Conservation (phyloP, 2,113 vertebrate species). For the Laticauda colubrina region DNA sequence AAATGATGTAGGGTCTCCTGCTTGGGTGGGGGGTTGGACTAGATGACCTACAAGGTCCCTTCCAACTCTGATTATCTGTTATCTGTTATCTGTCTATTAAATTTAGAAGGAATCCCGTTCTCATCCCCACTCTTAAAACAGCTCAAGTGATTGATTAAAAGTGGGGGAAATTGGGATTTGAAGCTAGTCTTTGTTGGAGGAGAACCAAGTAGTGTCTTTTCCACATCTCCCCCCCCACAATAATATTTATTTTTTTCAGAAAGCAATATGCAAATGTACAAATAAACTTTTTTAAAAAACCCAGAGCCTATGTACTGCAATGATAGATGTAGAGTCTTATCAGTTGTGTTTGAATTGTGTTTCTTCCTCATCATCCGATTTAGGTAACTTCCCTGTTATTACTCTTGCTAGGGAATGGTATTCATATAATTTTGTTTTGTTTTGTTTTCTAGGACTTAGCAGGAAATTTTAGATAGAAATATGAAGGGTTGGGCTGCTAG, state of each 20-base stretch:
- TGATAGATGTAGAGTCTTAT: not conserved
- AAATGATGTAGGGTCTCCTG: too few species aligned
- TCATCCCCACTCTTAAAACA: not conserved
- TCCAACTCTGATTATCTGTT: too few species aligned
- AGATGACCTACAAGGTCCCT: too few species aligned
- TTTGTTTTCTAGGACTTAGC: not conserved
- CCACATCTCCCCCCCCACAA: not conserved
- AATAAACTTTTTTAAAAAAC: not conserved
- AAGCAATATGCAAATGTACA: not conserved
- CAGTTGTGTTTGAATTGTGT: not conserved
- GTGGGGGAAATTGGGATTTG: not conserved
- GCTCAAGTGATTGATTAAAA: not conserved
- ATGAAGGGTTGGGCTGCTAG: too few species aligned
- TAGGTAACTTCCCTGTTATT: not conserved
- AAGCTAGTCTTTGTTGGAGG: not conserved
- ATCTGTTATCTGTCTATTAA: not conserved
- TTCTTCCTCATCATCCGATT: not conserved
- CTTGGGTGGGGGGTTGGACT: too few species aligned
- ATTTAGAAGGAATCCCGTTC: not conserved
- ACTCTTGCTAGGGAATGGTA: not conserved
- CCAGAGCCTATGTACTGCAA: too few species aligned
- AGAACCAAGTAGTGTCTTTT: not conserved
- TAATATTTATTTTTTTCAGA: not conserved
- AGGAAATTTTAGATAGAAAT: not conserved
- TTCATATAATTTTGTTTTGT: not conserved